Percentiles rank a stretch among this genome's conserved stretches.
Conservation (phyloP, 2,797 vertebrate genomes). For the Pipistrellus pipistrellus region DNA sequence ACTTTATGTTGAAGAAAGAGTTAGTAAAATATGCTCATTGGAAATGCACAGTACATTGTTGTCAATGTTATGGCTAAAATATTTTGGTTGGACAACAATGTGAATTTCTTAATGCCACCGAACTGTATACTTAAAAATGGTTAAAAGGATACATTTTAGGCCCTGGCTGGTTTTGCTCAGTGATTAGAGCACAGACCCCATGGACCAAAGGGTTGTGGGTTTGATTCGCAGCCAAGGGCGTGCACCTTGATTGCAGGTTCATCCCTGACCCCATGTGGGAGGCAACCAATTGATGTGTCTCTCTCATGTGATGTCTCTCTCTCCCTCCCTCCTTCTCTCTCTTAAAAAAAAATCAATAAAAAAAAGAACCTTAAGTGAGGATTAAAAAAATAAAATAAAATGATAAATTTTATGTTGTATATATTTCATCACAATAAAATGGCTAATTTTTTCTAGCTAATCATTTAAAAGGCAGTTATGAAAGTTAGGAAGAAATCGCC, state of each 20-base stretch:
- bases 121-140: not conserved
- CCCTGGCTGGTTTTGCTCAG: no score
- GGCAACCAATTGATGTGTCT: no score
- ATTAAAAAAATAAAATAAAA: no score
- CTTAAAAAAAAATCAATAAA: not conserved
- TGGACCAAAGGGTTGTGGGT: no score
- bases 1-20: constrained; percentile 5
- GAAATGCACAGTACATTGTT: not conserved
- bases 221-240: no score
- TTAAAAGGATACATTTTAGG: not conserved
- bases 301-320: no score
- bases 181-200: no score
- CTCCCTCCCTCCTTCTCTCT: no score
- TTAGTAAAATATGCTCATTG: constrained; percentile 33
- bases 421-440: constrained; percentile 27
- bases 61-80: not conserved
- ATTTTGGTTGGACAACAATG: constrained; percentile 2
- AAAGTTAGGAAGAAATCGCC: no score
- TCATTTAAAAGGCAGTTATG: constrained; percentile 44
- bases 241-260: no score
- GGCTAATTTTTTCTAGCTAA: not conserved
- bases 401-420: constrained; percentile 9
- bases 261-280: no score
- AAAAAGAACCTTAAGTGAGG: no score
- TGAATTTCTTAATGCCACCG: not conserved